Evolutionary conservation across 53 echinoderm and acorn worm genomes (phyloP).

Genomic region (Echinarachnius parma): DNA sequence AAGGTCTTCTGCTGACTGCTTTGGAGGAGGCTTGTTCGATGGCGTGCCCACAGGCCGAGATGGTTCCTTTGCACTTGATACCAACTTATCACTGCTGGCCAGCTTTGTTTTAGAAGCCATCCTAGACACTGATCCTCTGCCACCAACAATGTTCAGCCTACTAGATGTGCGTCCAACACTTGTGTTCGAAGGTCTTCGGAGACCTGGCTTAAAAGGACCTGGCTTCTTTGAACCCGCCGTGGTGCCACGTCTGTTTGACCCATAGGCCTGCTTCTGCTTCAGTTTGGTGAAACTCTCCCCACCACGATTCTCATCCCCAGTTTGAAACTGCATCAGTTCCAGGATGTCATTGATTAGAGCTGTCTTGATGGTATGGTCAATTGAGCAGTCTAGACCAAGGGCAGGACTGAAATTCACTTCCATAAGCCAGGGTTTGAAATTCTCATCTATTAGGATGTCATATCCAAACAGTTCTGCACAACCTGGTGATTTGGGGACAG

Average conservation of each 20-base stretch:
- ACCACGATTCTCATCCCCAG: constrained; percentile 49
- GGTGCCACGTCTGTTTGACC: background rate
- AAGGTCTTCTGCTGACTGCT: constrained; percentile 1
- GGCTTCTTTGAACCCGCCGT: background rate
- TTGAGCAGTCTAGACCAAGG: constrained; percentile 54
- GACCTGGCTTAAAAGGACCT: background rate
- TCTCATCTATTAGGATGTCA: constrained; percentile 73
- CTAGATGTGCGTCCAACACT: background rate
- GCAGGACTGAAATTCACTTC: constrained; percentile 85
- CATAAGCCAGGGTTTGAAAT: constrained; percentile 71
- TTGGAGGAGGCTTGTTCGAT: background rate
- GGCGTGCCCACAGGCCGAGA: background rate
- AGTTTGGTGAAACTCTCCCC: constrained; percentile 50
- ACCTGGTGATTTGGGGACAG: constrained; percentile 55
- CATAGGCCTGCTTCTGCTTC: constrained; percentile 42
- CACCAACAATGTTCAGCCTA: background rate
- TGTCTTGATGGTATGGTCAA: constrained; percentile 61
- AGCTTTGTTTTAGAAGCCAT: constrained; percentile 1
- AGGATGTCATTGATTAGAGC: constrained; percentile 61
- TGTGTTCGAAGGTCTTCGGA: background rate
- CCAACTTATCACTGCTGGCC: constrained; percentile 14
- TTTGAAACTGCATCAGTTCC: constrained; percentile 55
- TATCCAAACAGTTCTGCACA: constrained; percentile 80
- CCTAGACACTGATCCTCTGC: constrained; percentile 8
- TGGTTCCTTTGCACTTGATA: background rate